Evolutionary conservation across 2,797 vertebrate genomes (phyloP).

Genomic region (Parambassis ranga): DNA sequence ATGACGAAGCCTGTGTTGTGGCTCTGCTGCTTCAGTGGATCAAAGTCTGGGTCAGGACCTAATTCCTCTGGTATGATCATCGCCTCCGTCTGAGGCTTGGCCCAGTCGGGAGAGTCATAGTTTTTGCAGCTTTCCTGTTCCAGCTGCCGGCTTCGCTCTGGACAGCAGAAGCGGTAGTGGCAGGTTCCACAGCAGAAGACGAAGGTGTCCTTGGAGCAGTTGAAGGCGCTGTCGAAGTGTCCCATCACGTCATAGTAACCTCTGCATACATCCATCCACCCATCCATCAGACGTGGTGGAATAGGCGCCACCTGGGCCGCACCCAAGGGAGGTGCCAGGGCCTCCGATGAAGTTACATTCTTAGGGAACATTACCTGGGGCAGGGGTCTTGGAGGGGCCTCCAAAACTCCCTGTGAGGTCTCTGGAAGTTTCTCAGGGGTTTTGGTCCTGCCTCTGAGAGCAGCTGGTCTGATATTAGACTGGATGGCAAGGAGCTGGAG

Average conservation of each 20-base stretch:
- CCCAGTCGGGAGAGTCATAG: slow-evolving; percentile 89
- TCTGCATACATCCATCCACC: slow-evolving; percentile 84
- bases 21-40: slow-evolving; percentile 82
- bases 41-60: slow-evolving; percentile 73
- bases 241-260: slow-evolving; percentile 95
- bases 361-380: slow-evolving; percentile 85
- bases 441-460: slow-evolving; percentile 60
- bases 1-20: slow-evolving; percentile 92
- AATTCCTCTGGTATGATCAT: slow-evolving; percentile 67
- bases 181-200: slow-evolving; percentile 92
- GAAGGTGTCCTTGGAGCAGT: slow-evolving; percentile 90
- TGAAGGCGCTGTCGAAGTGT: slow-evolving; percentile 90
- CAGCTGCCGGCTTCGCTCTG: slow-evolving; percentile 84
- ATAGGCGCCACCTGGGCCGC: slow-evolving; percentile 73
- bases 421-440: slow-evolving; percentile 37
- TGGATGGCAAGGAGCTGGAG: slow-evolving; percentile 59
- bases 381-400: slow-evolving; percentile 75
- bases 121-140: slow-evolving; percentile 89
- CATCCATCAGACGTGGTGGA: slow-evolving; percentile 68
- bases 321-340: slow-evolving; percentile 69
- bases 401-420: slow-evolving; percentile 57
- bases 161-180: slow-evolving; percentile 94
- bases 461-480: slow-evolving; percentile 59
- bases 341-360: slow-evolving; percentile 76
- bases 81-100: slow-evolving; percentile 83